Conservation (phyloP, 2,888 invertebrate genomes). For the Drosophila melanocephala region DNA sequence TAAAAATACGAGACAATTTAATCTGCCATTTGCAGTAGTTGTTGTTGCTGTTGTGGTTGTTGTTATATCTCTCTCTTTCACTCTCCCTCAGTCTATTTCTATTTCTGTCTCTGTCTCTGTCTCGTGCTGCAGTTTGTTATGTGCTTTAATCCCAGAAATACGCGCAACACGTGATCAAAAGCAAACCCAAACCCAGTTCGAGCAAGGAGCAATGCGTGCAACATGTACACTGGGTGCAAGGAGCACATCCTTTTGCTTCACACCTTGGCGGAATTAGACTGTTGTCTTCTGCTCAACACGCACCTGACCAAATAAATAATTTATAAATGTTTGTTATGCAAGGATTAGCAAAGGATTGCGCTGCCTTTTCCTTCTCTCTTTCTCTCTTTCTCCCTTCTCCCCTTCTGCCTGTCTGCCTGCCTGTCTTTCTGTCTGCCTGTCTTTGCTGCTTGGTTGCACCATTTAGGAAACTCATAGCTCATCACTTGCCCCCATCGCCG, state of each 20-base stretch:
- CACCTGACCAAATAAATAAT: slow-evolving; percentile 53
- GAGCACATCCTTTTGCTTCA: slow-evolving; percentile 7
- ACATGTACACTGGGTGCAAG: not conserved
- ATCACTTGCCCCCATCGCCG: not conserved
- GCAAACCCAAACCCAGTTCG: not conserved
- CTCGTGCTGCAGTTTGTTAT: slow-evolving; percentile 34
- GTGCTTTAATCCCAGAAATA: slow-evolving; percentile 44
- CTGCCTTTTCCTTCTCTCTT: slow-evolving; percentile 21
- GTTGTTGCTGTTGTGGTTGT: not conserved
- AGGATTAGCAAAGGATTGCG: slow-evolving; percentile 65
- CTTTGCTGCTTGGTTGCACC: not conserved
- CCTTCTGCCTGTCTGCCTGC: not conserved
- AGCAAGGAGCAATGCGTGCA: slow-evolving; percentile 4
- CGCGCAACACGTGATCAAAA: slow-evolving; percentile 35
- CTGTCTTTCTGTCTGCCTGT: not conserved
- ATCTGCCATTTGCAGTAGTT: slow-evolving; percentile 37
- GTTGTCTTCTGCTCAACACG: not conserved
- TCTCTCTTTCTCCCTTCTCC: not conserved
- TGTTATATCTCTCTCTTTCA: not conserved
- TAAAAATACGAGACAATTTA: slow-evolving; percentile 69
- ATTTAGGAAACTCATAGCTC: slow-evolving; percentile 7
- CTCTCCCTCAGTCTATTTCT: not conserved
- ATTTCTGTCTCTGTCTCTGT: not conserved
- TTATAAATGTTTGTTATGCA: slow-evolving; percentile 61
- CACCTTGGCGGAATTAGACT: not conserved